Evolutionary conservation across 2,888 invertebrate genomes (phyloP), one percentile per base, ranked within the genome.

Genomic region (Arrhopalites spinosus): DNA sequence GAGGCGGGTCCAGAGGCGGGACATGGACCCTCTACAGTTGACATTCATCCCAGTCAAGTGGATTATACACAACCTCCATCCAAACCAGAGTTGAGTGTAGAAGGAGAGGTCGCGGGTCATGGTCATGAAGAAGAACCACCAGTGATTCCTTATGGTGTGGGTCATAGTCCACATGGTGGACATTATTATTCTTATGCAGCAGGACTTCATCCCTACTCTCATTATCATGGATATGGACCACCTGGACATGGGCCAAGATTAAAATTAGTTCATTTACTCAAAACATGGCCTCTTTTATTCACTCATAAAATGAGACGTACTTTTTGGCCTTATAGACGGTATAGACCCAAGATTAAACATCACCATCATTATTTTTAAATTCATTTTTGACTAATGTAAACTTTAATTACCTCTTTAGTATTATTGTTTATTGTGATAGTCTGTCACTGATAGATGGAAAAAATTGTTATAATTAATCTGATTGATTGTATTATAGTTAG

Each of bases 181-280:
- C 50, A 50, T 17, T 15, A 50, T 3, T 50, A 50, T 15, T 50
- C 50, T n/a, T 50, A 50, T 50, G 50, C 17, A n/a, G n/a, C 50
- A 17, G 50, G 50, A 3, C 50, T 13, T 59, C 59, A 23, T 1
- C 59, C 15, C 15, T 27, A 59, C 25, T 27, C 59, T 59, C 59
- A 59, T 25, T 23, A 13, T 27, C 59, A 27, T 23, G 5, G 5
- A 36, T 36, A 36, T 11, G 25, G 45, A n/a, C n/a, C 20, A 47
- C 43, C 43, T 23, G 5, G 5, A 36, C 11, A 36, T 11, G 25
- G 45, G 8, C n/a, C 20, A 47, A n/a, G n/a, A 3, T 67, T 15
- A 5, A 70, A 70, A 70, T 53, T 70, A n/a, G 50, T 50, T 8
- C 70, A 70, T 20, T 70, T 70, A 25, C 53, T 70, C 0, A 70